Base-by-base conservation (phyloP, 2,797 vertebrate species). In the Notolabrus celidotus region DNA sequence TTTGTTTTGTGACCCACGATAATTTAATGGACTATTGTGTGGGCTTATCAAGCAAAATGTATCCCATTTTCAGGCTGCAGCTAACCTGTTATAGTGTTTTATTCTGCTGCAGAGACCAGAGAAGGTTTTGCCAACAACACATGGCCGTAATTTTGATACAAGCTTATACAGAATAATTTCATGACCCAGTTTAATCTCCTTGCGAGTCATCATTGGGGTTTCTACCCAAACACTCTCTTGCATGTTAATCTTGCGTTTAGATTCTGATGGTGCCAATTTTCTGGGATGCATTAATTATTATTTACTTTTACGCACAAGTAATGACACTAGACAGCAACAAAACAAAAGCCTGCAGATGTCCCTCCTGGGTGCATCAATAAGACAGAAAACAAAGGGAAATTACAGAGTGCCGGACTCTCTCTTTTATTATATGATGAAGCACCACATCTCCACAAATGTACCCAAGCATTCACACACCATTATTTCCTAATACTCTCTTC, bases 1-100 rank as follows among this genome's bases (percentile, higher is more conserved):
- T 85, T 87, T 87, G 83, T 88, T 88, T 87, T 84, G 81, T 83
- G 82, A 86, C 72, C 77, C 72, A 66, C 74, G 66, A 50, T 81
- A 73, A 84, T 82, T 85, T 85, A 79, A 82, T 81, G 69, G 69
- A 71, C 72, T 84, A 70, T 83, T 83, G 69, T 84, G 74, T 16
- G 11, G 66, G 50, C 64, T 77, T 86, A 80, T 77, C 33, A 1
- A 67, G 66, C 41, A 69, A 79, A 81, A 76, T 79, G 2, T 41
- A 67, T 81, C 65, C 79, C 1, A 19, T 77, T 88, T 87, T 75
- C 57, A 77, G 58, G 73, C 67, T 56, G 41, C 72, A 59, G 53
- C 73, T 71, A 80, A 89, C 82, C 80, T 85, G 70, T 67, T 64
- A 31, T 47, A 43, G 55, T 70, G 61, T 65, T 80, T 75, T 55